Percentiles rank a stretch among this genome's conserved stretches.
These are phyloP conservation scores for Paramormyrops hopkinsi DNA, from an alignment of 2,797 vertebrate genomes.

Conservation along the genomic window DNA sequence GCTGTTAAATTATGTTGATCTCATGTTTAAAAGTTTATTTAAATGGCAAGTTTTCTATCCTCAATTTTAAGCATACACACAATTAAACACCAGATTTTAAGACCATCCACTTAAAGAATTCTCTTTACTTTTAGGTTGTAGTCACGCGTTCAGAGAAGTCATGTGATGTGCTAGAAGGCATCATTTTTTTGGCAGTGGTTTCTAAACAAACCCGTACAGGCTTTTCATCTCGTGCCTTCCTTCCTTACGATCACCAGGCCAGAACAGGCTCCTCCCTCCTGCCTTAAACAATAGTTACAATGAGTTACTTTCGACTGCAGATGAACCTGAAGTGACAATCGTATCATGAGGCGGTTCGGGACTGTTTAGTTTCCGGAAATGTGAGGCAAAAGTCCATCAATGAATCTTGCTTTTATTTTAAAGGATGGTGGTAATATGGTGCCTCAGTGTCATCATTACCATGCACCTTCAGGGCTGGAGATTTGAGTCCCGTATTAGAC, in stretches of 20 bases:
- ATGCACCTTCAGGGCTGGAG: neutral
- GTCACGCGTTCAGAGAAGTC: neutral
- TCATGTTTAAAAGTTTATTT: neutral
- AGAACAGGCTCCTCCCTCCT: neutral
- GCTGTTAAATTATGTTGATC: neutral
- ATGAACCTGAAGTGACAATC: neutral
- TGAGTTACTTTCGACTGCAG: neutral
- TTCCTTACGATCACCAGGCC: neutral
- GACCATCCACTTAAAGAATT: neutral
- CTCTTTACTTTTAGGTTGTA: neutral
- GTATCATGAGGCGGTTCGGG: neutral
- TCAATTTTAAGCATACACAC: neutral
- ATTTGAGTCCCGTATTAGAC: neutral
- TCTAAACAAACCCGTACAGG: neutral
- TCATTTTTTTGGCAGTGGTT: neutral
- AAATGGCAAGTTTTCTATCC: neutral
- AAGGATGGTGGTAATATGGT: neutral
- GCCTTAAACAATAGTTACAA: neutral
- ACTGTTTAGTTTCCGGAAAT: neutral
- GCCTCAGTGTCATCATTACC: neutral
- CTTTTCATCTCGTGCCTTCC: neutral
- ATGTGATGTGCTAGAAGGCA: neutral
- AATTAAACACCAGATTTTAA: neutral
- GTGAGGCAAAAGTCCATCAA: neutral
- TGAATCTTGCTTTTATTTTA: neutral